A percentile compares a stretch with the other conserved stretches of the same genome.
Evolutionary conservation across 1,140 invertebrate genomes (phyloP).

Genomic region (Idris sp.): DNA sequence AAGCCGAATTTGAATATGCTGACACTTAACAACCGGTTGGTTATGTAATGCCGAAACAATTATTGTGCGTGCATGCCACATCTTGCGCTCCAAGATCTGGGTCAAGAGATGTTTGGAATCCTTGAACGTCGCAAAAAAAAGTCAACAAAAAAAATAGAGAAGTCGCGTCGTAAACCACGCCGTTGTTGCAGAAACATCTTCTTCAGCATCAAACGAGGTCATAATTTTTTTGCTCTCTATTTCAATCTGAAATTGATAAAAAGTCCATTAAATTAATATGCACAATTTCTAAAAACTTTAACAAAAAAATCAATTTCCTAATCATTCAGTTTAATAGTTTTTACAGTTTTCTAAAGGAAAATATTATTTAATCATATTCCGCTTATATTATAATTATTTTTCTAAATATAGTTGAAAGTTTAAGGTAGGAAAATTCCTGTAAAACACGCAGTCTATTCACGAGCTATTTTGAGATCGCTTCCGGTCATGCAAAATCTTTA

Average conservation of each 20-base stretch:
- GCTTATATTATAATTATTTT: too few relatives aligned
- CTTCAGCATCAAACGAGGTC: slow-evolving; percentile 40
- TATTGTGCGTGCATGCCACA: slow-evolving; percentile 42
- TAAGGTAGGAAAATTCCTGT: slow-evolving; percentile 2
- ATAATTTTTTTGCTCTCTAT: slow-evolving; percentile 36
- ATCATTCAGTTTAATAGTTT: too few relatives aligned
- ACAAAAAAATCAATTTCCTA: too few relatives aligned
- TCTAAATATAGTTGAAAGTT: slow-evolving; percentile 3
- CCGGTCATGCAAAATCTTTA: slow-evolving; percentile 26
- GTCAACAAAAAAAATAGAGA: slow-evolving; percentile 34
- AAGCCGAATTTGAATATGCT: slow-evolving; percentile 31
- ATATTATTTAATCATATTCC: too few relatives aligned
- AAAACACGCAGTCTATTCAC: background rate
- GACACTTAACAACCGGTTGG: slow-evolving; percentile 31
- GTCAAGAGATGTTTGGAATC: slow-evolving; percentile 76
- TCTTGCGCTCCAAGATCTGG: slow-evolving; percentile 71
- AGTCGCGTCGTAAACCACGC: slow-evolving; percentile 48
- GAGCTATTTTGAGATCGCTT: slow-evolving; percentile 22
- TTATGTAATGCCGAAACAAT: slow-evolving; percentile 57
- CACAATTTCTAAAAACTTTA: slow-evolving; percentile 37
- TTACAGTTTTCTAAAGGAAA: too few relatives aligned
- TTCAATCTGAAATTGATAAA: slow-evolving; percentile 30
- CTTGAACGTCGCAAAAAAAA: slow-evolving; percentile 70
- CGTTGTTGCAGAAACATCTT: slow-evolving; percentile 29
- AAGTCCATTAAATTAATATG: slow-evolving; percentile 31